Conservation (phyloP, 2,113 vertebrate species). For the Hydropotes inermis region DNA sequence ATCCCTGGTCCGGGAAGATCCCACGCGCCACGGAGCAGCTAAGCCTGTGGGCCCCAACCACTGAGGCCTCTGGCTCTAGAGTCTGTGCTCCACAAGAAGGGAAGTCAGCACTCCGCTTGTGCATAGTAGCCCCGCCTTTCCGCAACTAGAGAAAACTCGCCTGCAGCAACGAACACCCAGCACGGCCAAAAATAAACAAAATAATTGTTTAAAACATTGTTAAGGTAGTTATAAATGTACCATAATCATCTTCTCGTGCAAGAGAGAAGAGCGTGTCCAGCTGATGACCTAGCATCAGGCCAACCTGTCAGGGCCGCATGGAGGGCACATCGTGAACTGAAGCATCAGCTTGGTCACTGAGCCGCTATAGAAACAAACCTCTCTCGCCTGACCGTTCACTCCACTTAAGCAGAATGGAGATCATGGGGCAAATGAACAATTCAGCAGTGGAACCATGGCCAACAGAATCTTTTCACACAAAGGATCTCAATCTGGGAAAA, state of each 20-base stretch:
- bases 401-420: background rate
- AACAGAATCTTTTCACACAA: background rate
- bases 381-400: background rate
- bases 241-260: background rate
- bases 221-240: background rate
- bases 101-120: background rate
- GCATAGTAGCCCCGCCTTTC: background rate
- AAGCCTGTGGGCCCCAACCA: rapidly evolving
- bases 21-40: background rate
- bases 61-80: background rate
- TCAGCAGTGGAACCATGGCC: background rate
- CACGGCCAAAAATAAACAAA: background rate
- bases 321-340: background rate
- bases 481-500: background rate
- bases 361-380: background rate
- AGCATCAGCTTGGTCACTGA: background rate
- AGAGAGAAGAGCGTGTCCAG: background rate
- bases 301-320: background rate
- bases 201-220: background rate
- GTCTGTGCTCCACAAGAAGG: background rate
- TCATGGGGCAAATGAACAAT: background rate
- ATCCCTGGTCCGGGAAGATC: background rate
- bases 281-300: background rate
- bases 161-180: background rate
- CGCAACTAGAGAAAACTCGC: background rate